phyloP scores from a whole-genome alignment of 2,888 invertebrate genomes.

The Netelia virgata region DNA sequence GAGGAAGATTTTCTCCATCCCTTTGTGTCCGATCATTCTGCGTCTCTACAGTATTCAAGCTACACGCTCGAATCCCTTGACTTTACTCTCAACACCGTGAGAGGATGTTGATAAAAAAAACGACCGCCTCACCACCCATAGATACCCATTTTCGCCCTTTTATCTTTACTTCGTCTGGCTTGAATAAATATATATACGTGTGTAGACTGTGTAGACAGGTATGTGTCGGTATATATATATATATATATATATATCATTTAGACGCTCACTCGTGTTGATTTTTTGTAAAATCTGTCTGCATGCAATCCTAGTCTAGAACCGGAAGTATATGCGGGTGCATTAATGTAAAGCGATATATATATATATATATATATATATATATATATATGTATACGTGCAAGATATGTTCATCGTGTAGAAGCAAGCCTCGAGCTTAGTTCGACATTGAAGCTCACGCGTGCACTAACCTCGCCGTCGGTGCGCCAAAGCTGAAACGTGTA shows the following conservation, averaged over 20 bases:
- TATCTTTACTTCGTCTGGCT: slow-evolving; percentile 31
- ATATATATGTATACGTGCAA: not conserved
- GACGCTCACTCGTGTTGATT: slow-evolving; percentile 15
- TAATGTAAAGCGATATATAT: slow-evolving; percentile 36
- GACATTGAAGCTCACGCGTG: slow-evolving; percentile 14
- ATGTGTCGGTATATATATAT: not conserved
- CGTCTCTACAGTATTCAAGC: slow-evolving; percentile 40
- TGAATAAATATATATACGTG: slow-evolving; percentile 16
- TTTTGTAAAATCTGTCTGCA: slow-evolving; percentile 12
- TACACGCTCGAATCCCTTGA: slow-evolving; percentile 46
- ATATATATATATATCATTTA: slow-evolving; percentile 7
- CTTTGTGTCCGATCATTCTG: slow-evolving; percentile 46
- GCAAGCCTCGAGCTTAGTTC: not conserved
- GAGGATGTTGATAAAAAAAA: slow-evolving; percentile 22
- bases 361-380: not conserved
- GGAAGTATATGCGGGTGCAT: slow-evolving; percentile 51
- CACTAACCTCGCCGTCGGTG: slow-evolving; percentile 1
- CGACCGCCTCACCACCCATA: slow-evolving; percentile 3
- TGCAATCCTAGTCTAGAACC: slow-evolving; percentile 30
- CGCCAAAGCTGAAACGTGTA: too few relatives aligned
- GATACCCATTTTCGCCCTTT: slow-evolving; percentile 29
- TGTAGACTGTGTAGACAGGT: not conserved
- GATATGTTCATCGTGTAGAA: not conserved
- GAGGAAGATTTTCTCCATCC: not conserved
- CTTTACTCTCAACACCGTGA: slow-evolving; percentile 43